phyloP scores from a whole-genome alignment of 2,113 vertebrate species.

The Crotalus tigris region DNA sequence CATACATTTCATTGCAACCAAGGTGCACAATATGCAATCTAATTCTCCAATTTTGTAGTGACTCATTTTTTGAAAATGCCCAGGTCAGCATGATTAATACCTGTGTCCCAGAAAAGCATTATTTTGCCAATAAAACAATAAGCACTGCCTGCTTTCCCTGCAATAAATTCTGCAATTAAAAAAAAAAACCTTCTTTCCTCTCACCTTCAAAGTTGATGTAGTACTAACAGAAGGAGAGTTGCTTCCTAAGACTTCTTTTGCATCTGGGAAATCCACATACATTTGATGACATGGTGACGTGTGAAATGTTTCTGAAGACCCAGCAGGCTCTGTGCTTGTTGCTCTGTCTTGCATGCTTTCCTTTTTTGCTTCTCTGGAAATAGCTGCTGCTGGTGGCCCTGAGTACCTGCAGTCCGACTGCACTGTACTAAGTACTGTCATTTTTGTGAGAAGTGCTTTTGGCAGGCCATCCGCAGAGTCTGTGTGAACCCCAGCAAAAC shows the following conservation, averaged over 20 bases:
- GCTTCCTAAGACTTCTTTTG: slow-evolving; percentile 69
- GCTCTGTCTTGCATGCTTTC: slow-evolving; percentile 58
- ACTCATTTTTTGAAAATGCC: not conserved
- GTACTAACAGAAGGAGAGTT: slow-evolving; percentile 58
- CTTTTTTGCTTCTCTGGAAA: slow-evolving; percentile 25
- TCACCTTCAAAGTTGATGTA: slow-evolving; percentile 74
- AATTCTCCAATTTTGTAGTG: not conserved
- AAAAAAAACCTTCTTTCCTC: not conserved
- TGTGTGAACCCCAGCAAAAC: slow-evolving; percentile 59
- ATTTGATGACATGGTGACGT: slow-evolving; percentile 83
- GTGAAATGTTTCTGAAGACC: slow-evolving; percentile 66
- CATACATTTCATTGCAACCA: not conserved
- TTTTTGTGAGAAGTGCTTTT: slow-evolving; percentile 87
- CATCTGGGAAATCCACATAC: slow-evolving; percentile 85
- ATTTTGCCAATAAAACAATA: not conserved
- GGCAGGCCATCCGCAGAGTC: slow-evolving; percentile 81
- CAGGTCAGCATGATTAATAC: not conserved
- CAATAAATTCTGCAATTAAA: not conserved
- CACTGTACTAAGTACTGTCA: slow-evolving; percentile 79
- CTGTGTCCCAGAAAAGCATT: not conserved
- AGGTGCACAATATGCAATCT: not conserved
- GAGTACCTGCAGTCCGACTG: slow-evolving; percentile 49
- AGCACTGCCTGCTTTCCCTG: not conserved
- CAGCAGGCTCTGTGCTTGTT: slow-evolving; percentile 37
- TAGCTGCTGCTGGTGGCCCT: slow-evolving; percentile 45